Percentiles rank a stretch among this genome's conserved stretches.
These are phyloP conservation scores for Ovibos moschatus DNA, from an alignment of 2,113 vertebrate species.

Conservation along the genomic window DNA sequence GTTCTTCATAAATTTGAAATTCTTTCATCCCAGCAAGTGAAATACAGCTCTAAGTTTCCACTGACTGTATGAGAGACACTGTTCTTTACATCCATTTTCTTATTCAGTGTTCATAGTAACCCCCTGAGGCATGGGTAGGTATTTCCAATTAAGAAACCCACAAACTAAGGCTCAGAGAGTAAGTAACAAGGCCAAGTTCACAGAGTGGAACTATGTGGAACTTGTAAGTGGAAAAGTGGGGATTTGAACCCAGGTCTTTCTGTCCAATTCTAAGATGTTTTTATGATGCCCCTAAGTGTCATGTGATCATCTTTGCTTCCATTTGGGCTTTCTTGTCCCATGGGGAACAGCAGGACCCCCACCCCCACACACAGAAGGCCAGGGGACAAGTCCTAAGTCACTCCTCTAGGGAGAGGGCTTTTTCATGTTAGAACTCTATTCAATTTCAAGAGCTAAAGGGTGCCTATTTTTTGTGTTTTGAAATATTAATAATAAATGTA, in stretches of 20 bases:
- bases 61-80: not conserved
- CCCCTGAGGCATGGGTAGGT: not conserved
- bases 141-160: not conserved
- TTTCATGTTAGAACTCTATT: not conserved
- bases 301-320: not conserved
- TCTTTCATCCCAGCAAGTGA: not conserved
- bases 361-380: not conserved
- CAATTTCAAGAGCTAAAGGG: not conserved
- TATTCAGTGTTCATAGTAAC: not conserved
- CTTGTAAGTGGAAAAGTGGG: not conserved
- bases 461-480: not conserved
- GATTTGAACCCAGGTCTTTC: not conserved
- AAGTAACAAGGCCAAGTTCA: not conserved
- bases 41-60: not conserved
- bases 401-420: not conserved
- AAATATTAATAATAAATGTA: not conserved
- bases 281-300: not conserved
- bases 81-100: not conserved
- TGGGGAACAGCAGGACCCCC: not conserved
- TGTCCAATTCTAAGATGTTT: not conserved
- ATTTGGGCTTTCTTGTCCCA: not conserved
- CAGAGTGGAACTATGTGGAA: too few relatives aligned
- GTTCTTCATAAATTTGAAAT: conserved; percentile 26
- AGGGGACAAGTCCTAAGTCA: too few relatives aligned
- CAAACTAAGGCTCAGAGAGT: not conserved